Base-by-base conservation (phyloP, 2,888 invertebrate genomes). In the Polymixis flavicincta region DNA sequence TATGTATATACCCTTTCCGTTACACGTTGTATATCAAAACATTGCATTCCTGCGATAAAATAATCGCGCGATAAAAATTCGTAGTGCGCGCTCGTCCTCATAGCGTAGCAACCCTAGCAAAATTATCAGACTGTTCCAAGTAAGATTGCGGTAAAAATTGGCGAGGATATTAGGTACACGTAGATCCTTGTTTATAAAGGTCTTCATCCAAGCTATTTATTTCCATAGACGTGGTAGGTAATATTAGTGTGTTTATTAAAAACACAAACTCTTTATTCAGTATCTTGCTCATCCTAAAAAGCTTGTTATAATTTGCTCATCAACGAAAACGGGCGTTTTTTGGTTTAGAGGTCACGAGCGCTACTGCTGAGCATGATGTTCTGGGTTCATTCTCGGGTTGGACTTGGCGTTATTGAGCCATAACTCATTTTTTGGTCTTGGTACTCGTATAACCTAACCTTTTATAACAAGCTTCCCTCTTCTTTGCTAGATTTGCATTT, bases 141-240 rank as follows among this genome's bases (percentile, higher is more conserved):
- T 61, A 54, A 78, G 8, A 72, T n/a, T 55, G 61, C 37, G 45
- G 61, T 45, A 72, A 78, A 78, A 72, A 73, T n/a, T 63, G 54
- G 63, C 32, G n/a, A 28, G 14, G 55, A 67, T 54, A 78, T 67
- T 72, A n/a, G n/a, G n/a, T n/a, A 48, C 63, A 17, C n/a, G 57
- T 32, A 64, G 67, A 67, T 59, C 73, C 73, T 78, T 78, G 63
- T 78, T 78, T 72, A 78, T 57, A 59, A 67, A 79, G 79, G 63
- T 63, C 32, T 78, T 61, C 42, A 71, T 13, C 22, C 28, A 13
- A 25, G 45, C 14, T 60, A 37, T 42, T 45, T 54, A 59, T 28
- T 28, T 19, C 54, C 55, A 54, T 59, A 77, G 19, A 37, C 1
- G 28, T 37, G 17, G 11, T 17, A 19, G 22, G 32, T 48, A 45